phyloP scores from a whole-genome alignment of 2,888 invertebrate genomes.

The Tineola bisselliella region DNA sequence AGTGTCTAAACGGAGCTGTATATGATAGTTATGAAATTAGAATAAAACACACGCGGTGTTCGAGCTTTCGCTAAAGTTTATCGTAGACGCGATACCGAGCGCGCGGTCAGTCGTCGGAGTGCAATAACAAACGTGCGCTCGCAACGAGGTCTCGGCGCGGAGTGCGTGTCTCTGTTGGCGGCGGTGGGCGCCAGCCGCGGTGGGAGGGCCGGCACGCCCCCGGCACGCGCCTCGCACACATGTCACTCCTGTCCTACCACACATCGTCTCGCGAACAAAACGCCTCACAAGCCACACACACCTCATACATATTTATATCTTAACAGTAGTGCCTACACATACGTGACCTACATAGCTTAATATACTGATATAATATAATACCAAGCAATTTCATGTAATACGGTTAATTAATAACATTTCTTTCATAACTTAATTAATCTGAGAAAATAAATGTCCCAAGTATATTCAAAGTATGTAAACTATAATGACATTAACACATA shows the following conservation, averaged over 20 bases:
- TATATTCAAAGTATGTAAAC: too few relatives aligned
- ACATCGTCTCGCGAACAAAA: slow-evolving; percentile 25
- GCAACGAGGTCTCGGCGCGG: slow-evolving; percentile 17
- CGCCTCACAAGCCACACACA: slow-evolving; percentile 49
- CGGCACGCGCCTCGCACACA: slow-evolving; percentile 34
- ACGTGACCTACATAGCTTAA: slow-evolving; percentile 16
- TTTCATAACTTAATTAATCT: too few relatives aligned
- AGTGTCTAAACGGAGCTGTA: background rate
- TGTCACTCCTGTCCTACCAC: background rate
- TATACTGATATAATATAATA: background rate
- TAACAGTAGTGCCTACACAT: slow-evolving; percentile 26
- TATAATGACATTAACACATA: too few relatives aligned
- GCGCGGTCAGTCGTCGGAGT: background rate
- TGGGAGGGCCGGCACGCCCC: slow-evolving; percentile 41
- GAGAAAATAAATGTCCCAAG: too few relatives aligned
- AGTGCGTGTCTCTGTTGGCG: slow-evolving; percentile 10
- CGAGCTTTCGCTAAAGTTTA: background rate
- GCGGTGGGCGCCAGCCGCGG: slow-evolving; percentile 35
- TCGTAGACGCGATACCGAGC: slow-evolving; percentile 17
- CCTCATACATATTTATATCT: slow-evolving; percentile 33
- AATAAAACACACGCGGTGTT: background rate
- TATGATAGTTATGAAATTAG: background rate
- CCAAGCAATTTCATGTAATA: too few relatives aligned
- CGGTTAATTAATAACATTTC: too few relatives aligned
- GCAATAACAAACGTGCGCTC: slow-evolving; percentile 12